phyloP scores from a whole-genome alignment of 92 coral and sea anemone species.

The Virgularia gustaviana region DNA sequence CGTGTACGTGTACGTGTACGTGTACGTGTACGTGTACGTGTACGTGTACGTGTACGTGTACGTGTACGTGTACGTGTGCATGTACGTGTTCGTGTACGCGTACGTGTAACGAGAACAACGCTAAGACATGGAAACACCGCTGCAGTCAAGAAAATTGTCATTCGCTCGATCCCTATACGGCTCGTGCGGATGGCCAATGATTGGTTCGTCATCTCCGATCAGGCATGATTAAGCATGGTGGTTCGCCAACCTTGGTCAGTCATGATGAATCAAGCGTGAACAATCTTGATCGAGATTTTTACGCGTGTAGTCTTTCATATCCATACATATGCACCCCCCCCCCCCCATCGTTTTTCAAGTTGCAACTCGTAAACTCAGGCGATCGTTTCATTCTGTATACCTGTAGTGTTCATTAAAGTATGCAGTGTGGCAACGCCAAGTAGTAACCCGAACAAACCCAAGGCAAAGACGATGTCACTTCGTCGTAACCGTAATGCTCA shows the following conservation, averaged over 20 bases:
- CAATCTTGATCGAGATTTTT: not conserved
- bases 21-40: no score
- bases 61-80: not conserved
- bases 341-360: not conserved
- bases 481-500: conserved; percentile 75
- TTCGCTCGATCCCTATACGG: no score
- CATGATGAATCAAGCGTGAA: not conserved
- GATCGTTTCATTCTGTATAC: not conserved
- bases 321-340: no score
- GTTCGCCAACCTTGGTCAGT: no score
- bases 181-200: no score
- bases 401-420: conserved; percentile 74
- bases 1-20: no score
- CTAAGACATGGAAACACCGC: no score
- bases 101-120: no score
- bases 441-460: conserved; percentile 90
- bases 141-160: no score
- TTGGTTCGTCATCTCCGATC: not conserved
- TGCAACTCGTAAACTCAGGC: not conserved
- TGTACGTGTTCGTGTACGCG: not conserved
- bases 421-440: conserved; percentile 99
- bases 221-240: not conserved
- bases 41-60: not conserved
- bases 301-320: not conserved
- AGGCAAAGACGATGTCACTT: conserved; percentile 80